Evolutionary conservation across 2,888 invertebrate genomes (phyloP).

Genomic region (Serrognathus titanus): DNA sequence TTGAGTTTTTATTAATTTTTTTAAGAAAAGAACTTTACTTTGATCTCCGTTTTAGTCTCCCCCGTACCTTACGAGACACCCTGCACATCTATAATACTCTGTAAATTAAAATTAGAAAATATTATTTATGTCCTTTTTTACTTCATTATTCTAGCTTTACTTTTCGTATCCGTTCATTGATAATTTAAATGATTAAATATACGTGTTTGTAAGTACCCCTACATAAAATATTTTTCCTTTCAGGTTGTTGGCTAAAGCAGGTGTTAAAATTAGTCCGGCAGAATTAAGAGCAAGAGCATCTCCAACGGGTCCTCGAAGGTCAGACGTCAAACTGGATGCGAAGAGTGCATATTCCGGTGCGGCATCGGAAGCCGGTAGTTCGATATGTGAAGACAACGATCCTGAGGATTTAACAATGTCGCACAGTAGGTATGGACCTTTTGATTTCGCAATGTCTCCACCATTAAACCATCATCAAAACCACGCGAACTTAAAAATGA

Average conservation of each 20-base stretch:
- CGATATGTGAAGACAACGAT: constrained; percentile 75
- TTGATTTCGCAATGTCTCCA: constrained; percentile 53
- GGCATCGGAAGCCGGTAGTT: constrained; percentile 66
- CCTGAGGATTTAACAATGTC: constrained; percentile 78
- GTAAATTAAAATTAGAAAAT: too few species aligned
- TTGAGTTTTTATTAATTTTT: too few species aligned
- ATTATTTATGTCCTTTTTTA: too few species aligned
- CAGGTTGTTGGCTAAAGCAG: constrained; percentile 80
- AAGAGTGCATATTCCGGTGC: constrained; percentile 66
- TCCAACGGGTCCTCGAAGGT: constrained; percentile 76
- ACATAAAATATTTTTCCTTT: constrained; percentile 25
- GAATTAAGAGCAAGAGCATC: constrained; percentile 81
- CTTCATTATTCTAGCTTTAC: too few species aligned
- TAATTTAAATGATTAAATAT: too few species aligned
- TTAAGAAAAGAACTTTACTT: too few species aligned
- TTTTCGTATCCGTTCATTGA: too few species aligned
- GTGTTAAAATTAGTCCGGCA: constrained; percentile 81
- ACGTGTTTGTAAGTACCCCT: too few species aligned
- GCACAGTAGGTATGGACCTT: constrained; percentile 50
- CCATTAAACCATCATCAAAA: constrained; percentile 38
- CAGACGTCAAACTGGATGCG: constrained; percentile 74
- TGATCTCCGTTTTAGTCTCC: too few species aligned
- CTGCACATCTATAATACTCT: too few species aligned
- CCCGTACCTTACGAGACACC: too few species aligned
- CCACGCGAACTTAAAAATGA: constrained; percentile 48